Conservation (phyloP, 2,797 vertebrate genomes). For the Acropternis orthonyx region DNA sequence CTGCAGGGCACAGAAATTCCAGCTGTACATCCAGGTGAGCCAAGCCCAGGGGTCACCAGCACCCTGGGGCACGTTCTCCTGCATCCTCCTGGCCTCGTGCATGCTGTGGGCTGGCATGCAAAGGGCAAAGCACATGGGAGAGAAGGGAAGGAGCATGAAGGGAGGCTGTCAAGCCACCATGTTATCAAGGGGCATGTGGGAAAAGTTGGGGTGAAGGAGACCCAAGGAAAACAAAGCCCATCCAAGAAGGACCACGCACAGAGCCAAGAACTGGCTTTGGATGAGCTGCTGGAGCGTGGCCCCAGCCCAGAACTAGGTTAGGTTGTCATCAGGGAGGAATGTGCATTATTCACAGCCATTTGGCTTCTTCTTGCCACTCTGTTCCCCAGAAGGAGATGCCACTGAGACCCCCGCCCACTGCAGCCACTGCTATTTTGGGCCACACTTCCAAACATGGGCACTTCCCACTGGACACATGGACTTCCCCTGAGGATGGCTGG, state of each 20-base stretch:
- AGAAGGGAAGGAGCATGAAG: not conserved
- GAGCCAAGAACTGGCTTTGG: not conserved
- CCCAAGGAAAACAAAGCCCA: accelerated
- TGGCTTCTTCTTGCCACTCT: conserved; percentile 1
- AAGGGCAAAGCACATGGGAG: not conserved
- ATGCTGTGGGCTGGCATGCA: not conserved
- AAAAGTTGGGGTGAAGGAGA: not conserved
- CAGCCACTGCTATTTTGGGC: not conserved
- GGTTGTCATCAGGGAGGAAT: conserved; percentile 42
- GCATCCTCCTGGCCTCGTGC: not conserved
- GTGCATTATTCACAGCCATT: conserved; percentile 15
- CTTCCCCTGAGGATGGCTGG: not conserved
- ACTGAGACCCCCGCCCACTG: accelerated
- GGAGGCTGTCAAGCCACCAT: not conserved
- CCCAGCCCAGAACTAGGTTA: not conserved
- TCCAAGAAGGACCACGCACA: not conserved
- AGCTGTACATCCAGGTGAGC: not conserved
- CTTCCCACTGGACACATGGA: not conserved
- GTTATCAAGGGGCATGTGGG: accelerated
- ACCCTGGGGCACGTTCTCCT: not conserved
- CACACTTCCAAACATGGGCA: conserved; percentile 28
- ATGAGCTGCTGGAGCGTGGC: not conserved
- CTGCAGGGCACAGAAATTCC: not conserved
- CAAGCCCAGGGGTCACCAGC: accelerated
- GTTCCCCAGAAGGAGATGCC: not conserved